Evolutionary conservation across 2,113 vertebrate genomes (phyloP).

Genomic region (Phocoena sinus): DNA sequence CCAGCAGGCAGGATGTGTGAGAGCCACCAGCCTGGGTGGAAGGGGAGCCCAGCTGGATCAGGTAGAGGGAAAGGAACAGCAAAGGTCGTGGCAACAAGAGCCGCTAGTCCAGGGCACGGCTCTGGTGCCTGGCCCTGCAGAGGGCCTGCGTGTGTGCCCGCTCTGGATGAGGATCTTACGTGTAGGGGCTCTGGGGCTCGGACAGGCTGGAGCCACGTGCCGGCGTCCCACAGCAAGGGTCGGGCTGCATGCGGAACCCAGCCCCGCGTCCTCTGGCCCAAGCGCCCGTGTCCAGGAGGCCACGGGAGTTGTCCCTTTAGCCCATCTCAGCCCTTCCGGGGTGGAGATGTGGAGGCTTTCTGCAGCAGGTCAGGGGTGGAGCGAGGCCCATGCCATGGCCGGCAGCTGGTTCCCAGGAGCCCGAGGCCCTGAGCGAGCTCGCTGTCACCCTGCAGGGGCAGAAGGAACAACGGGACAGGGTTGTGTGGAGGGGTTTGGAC

Average conservation of each 20-base stretch:
- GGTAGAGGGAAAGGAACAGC: too few species aligned
- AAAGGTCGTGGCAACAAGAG: accelerated
- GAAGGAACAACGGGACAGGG: not conserved
- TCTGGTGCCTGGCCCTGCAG: not conserved
- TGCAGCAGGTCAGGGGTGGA: too few species aligned
- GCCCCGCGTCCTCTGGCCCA: accelerated
- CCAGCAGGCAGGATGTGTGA: not conserved
- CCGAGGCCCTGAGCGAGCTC: accelerated
- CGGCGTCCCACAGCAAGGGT: not conserved
- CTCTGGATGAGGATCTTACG: accelerated
- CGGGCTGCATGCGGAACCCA: not conserved
- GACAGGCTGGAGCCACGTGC: not conserved
- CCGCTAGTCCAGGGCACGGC: not conserved
- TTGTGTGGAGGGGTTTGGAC: accelerated
- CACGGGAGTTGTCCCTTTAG: not conserved
- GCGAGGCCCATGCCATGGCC: not conserved
- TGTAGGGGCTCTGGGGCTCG: too few species aligned
- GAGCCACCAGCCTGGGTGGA: accelerated
- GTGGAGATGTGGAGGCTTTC: accelerated
- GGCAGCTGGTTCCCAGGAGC: not conserved
- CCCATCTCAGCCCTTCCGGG: accelerated
- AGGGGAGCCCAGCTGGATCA: not conserved
- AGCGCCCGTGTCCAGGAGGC: not conserved
- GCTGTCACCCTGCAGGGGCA: not conserved
- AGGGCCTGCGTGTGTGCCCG: not conserved